Base-by-base conservation (phyloP, 1,140 invertebrate genomes). In the Vanessa atalanta region DNA sequence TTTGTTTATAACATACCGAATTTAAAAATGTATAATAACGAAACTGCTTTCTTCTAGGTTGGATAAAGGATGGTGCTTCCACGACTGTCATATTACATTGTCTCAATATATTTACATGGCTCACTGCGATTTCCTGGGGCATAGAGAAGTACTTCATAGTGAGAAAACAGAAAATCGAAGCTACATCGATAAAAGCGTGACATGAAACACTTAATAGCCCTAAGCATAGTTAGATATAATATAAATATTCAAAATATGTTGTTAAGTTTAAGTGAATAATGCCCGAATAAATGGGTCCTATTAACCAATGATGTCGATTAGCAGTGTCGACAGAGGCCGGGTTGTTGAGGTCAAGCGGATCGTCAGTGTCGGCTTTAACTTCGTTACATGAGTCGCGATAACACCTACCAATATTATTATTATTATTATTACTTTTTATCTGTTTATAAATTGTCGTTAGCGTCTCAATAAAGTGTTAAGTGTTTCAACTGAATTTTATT, bases 71-170 rank as follows among this genome's bases (percentile, higher is more conserved):
- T 82, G 88, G 90, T 0, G 90, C 91, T 16, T 88, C 94, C 75
- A 95, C 95, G 61, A 84, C 93, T 9, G 88, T 95, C 12, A 94
- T 94, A 8, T 77, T 95, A 65, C 95, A 96, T 78, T 94, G 93
- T 77, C 85, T 96, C 0, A 95, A 96, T 68, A 92, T 95, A 15
- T 91, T 95, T 71, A 95, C 95, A 1, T 95, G 94, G 81, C 69
- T 94, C 1, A 95, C 95, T 0, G 94, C 94, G 0, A 87, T 94
- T 12, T 93, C 93, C 0, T 96, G 95, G 95, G 89, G 90, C 0
- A 72, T 93, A 3, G 94, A 94, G 72, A 93, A 93, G 75, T 93
- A 85, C 65, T 84, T 87, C 47, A 82, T 77, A 65, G 51, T 74
- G 9, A 85, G 78, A 75, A 77, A 72, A 76, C 84, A 82, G 37